Evolutionary conservation across 2,113 vertebrate genomes (phyloP).

Genomic region (Echinops telfairi): DNA sequence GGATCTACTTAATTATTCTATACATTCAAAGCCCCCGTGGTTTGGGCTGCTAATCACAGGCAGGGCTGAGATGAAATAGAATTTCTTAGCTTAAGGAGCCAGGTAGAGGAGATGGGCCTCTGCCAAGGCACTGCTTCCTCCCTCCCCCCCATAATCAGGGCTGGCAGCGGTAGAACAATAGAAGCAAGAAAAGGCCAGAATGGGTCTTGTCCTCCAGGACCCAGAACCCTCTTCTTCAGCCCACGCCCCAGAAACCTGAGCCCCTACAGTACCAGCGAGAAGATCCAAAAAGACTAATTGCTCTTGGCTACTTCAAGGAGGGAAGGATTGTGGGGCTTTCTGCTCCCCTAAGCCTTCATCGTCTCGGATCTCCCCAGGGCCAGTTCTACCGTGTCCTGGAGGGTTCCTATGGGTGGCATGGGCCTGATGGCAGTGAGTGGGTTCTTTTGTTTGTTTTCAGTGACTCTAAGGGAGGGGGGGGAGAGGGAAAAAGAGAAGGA

Average conservation of each 20-base stretch:
- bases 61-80: constrained; percentile 45
- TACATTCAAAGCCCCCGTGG: not conserved
- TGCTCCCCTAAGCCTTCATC: no score
- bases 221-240: not conserved
- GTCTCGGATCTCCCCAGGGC: no score
- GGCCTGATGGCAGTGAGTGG: no score
- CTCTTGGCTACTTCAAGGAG: constrained; percentile 34
- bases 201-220: not conserved
- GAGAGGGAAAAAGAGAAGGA: not conserved
- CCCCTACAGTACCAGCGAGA: not conserved
- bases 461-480: no score
- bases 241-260: constrained; percentile 63
- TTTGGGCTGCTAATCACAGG: constrained; percentile 33
- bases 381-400: no score
- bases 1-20: not conserved
- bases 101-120: not conserved
- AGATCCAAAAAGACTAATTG: constrained; percentile 46
- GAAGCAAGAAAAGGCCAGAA: not conserved
- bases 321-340: no score
- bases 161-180: not conserved
- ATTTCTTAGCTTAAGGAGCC: constrained; percentile 39
- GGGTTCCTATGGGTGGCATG: no score
- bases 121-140: not conserved
- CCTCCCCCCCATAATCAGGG: not conserved
- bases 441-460: no score